phyloP scores from a whole-genome alignment of 1,140 invertebrate species.

The Aethina tumida region DNA sequence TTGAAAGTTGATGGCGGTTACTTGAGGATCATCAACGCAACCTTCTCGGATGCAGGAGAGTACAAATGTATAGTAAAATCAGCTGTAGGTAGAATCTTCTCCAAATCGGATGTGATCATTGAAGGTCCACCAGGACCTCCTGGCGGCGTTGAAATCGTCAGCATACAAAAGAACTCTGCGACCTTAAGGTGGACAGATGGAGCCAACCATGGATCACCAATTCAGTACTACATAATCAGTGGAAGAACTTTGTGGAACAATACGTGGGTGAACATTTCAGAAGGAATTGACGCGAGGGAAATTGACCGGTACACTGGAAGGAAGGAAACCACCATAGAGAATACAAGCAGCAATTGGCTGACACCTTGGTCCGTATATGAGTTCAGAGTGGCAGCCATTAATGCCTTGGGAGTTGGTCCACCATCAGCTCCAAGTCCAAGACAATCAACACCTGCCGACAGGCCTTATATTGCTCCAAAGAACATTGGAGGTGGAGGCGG shows the following conservation, averaged over 20 bases:
- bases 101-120: conserved; percentile 59
- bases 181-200: conserved; percentile 85
- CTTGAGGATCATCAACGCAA: conserved; percentile 70
- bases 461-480: conserved; percentile 63
- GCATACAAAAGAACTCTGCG: conserved; percentile 63
- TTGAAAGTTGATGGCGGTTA: conserved; percentile 57
- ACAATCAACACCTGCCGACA: conserved; percentile 70
- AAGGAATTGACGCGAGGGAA: conserved; percentile 37
- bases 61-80: conserved; percentile 86
- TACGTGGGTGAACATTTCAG: conserved; percentile 68
- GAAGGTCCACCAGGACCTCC: conserved; percentile 79
- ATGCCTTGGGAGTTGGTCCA: conserved; percentile 67
- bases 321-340: conserved; percentile 51
- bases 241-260: conserved; percentile 79
- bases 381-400: conserved; percentile 79
- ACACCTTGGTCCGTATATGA: conserved; percentile 84
- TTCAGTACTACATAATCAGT: conserved; percentile 66
- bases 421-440: conserved; percentile 68
- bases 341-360: no score
- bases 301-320: conserved; percentile 48
- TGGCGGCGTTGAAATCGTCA: conserved; percentile 64
- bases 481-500: conserved; percentile 91
- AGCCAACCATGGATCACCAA: conserved; percentile 67
- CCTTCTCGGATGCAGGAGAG: conserved; percentile 74
- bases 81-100: conserved; percentile 69